Evolutionary conservation across 2,797 vertebrate genomes (phyloP).

Genomic region (Pachyuromys duprasi): DNA sequence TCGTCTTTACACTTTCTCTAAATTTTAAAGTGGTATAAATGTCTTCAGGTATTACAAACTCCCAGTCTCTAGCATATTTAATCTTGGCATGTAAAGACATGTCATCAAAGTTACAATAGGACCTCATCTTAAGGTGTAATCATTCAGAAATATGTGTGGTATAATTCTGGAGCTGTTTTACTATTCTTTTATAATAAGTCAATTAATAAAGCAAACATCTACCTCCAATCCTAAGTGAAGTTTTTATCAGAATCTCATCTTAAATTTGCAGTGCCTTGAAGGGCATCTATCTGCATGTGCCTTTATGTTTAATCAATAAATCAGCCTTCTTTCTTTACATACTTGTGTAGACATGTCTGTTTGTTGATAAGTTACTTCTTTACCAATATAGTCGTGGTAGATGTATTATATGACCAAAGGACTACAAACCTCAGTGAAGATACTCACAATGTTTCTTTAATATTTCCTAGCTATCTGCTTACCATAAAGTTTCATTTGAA

Average conservation of each 20-base stretch:
- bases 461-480: conserved; percentile 44
- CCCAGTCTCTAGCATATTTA: not conserved
- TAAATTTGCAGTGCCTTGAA: conserved; percentile 34
- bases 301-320: conserved; percentile 41
- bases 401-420: conserved; percentile 1
- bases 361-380: conserved; percentile 49
- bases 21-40: not conserved
- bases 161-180: not conserved
- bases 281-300: not conserved
- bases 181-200: conserved; percentile 4
- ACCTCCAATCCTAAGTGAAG: conserved; percentile 32
- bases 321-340: conserved; percentile 18
- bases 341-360: not conserved
- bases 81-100: conserved; percentile 40
- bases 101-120: conserved; percentile 5
- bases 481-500: conserved; percentile 45
- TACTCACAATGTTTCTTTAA: not conserved
- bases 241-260: conserved; percentile 23
- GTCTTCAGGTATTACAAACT: conserved; percentile 20
- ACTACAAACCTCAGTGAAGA: conserved; percentile 39
- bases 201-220: conserved; percentile 50
- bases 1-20: conserved; percentile 13
- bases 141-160: not conserved
- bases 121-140: not conserved
- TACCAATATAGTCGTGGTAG: not conserved